Evolutionary conservation across 2,888 invertebrate species (phyloP).

Genomic region (Colostygia pectinataria): DNA sequence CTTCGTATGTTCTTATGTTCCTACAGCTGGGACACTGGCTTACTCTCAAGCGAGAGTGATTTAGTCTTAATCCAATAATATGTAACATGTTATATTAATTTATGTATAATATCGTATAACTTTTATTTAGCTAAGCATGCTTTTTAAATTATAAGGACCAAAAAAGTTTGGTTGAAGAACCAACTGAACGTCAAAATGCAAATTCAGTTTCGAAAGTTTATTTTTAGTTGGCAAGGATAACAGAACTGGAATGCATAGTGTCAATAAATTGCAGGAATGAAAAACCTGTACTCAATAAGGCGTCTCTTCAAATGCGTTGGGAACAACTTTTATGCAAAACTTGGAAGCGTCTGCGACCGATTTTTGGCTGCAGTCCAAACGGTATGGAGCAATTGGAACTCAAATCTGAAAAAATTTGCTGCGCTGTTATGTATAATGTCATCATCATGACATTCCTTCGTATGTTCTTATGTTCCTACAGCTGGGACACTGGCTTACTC

Average conservation of each 20-base stretch:
- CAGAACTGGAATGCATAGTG: constrained; percentile 29
- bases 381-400: constrained; percentile 37
- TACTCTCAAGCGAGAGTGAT: too few relatives aligned
- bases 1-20: too few relatives aligned
- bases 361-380: constrained; percentile 59
- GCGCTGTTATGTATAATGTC: too few relatives aligned
- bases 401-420: too few relatives aligned
- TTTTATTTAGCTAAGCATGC: neutral
- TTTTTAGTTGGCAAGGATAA: constrained; percentile 24
- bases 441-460: too few relatives aligned
- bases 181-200: constrained; percentile 3
- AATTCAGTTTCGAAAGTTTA: constrained; percentile 14
- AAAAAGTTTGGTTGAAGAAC: constrained; percentile 1
- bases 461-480: too few relatives aligned
- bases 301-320: constrained; percentile 63
- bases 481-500: too few relatives aligned
- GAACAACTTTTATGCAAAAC: constrained; percentile 63
- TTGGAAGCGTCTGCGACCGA: constrained; percentile 61
- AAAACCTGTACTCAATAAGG: constrained; percentile 36
- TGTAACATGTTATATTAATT: too few relatives aligned
- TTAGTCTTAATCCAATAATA: too few relatives aligned
- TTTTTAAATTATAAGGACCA: too few relatives aligned
- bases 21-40: too few relatives aligned
- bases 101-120: neutral
- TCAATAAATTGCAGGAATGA: constrained; percentile 53